Conservation (phyloP, 2,888 invertebrate genomes). For the Sabatieria punctata region DNA sequence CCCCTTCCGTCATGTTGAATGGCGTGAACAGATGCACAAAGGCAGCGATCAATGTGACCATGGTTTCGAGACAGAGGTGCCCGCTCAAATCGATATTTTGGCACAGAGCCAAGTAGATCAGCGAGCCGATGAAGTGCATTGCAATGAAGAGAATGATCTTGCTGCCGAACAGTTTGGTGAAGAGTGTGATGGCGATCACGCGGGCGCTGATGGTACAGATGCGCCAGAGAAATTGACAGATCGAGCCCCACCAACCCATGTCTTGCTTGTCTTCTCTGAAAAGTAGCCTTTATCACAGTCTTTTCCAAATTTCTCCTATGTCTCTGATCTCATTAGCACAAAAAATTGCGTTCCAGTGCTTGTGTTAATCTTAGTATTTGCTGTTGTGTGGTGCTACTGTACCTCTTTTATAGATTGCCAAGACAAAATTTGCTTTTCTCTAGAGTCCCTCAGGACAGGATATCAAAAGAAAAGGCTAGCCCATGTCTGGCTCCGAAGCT, state of each 20-base stretch:
- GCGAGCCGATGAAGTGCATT: not conserved
- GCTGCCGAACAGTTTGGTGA: not conserved
- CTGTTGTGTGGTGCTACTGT: too few relatives aligned
- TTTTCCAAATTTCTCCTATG: too few relatives aligned
- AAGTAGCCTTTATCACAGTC: too few relatives aligned
- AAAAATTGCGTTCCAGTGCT: too few relatives aligned
- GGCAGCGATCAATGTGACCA: not conserved
- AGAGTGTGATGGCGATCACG: not conserved
- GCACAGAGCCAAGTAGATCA: not conserved
- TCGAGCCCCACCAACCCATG: not conserved
- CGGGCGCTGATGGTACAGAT: not conserved
- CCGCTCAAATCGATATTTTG: too few relatives aligned
- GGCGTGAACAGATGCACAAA: slow-evolving; percentile 1
- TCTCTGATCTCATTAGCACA: too few relatives aligned
- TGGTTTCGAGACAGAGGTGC: not conserved
- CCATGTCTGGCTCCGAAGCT: too few relatives aligned
- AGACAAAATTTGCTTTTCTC: too few relatives aligned
- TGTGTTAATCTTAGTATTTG: too few relatives aligned
- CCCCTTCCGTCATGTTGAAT: slow-evolving; percentile 4
- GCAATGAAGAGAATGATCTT: not conserved
- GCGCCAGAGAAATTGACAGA: not conserved
- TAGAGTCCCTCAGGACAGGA: too few relatives aligned
- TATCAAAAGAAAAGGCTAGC: too few relatives aligned
- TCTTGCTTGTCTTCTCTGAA: slow-evolving; percentile 1
- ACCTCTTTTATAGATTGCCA: too few relatives aligned